A percentile compares a stretch with the other conserved stretches of the same genome.
Evolutionary conservation across 2,888 invertebrate species (phyloP).

Genomic region (Polydrusus tereticollis): DNA sequence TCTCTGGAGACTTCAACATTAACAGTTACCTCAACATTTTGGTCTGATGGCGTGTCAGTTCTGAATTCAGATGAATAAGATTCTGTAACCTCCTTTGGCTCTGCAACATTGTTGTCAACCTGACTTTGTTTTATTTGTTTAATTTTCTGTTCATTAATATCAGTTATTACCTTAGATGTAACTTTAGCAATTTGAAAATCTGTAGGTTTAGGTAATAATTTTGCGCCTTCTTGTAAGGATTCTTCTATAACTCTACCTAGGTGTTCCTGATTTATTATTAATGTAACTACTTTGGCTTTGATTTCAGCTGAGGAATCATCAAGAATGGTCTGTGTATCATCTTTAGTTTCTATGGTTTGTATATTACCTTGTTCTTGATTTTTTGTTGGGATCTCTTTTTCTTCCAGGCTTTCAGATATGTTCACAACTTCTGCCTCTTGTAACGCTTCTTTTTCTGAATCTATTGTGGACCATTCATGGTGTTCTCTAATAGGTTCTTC

Average conservation of each 20-base stretch:
- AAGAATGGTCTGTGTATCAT: neutral
- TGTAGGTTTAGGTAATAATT: neutral
- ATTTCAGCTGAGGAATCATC: neutral
- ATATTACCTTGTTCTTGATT: constrained; percentile 1
- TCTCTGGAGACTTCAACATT: constrained; percentile 52
- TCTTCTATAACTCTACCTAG: neutral
- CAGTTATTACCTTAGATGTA: constrained; percentile 36
- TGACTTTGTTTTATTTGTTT: constrained; percentile 18
- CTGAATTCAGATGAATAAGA: constrained; percentile 50
- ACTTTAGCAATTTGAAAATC: constrained; percentile 29
- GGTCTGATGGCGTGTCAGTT: constrained; percentile 8
- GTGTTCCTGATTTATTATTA: neutral
- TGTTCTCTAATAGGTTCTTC: neutral
- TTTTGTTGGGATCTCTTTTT: neutral
- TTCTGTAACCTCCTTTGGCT: constrained; percentile 54
- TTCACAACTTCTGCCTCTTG: neutral
- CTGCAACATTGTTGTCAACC: neutral
- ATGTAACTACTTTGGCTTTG: neutral
- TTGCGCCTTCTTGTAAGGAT: neutral
- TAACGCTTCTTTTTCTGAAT: neutral
- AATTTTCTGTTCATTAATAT: constrained; percentile 40
- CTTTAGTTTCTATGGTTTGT: too few species aligned
- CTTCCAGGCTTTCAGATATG: neutral
- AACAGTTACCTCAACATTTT: constrained; percentile 52
- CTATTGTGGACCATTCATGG: neutral